A percentile compares a stretch with the other conserved stretches of the same genome.
Conservation (phyloP, 2,888 invertebrate species). For the Phaonia tiefii region DNA sequence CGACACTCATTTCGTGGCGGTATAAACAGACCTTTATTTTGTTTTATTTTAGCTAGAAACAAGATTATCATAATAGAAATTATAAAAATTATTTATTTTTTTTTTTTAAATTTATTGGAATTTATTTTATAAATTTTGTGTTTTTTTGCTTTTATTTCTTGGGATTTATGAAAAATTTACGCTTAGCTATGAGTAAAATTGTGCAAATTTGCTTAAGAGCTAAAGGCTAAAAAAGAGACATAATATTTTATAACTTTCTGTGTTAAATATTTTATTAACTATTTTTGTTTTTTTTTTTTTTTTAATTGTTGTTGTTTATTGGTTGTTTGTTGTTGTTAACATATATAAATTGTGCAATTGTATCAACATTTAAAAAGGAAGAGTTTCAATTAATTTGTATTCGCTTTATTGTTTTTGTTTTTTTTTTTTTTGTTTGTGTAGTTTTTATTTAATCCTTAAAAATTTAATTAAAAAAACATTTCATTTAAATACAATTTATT, state of each 20-base stretch:
- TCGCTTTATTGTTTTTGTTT: constrained; percentile 2
- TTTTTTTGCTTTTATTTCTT: constrained; percentile 23
- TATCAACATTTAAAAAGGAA: constrained; percentile 57
- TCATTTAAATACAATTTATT: constrained; percentile 27
- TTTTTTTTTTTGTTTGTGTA: neutral
- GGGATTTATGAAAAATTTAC: constrained; percentile 44
- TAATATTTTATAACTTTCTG: neutral
- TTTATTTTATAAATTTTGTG: constrained; percentile 5
- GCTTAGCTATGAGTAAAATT: constrained; percentile 63
- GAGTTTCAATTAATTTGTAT: constrained; percentile 27
- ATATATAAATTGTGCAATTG: constrained; percentile 62
- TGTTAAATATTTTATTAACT: neutral
- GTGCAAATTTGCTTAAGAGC: constrained; percentile 61
- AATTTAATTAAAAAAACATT: constrained; percentile 13
- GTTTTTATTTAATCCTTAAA: constrained; percentile 3
- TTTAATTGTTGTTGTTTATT: constrained; percentile 9
- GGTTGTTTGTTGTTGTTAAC: constrained; percentile 24
- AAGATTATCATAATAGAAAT: constrained; percentile 27
- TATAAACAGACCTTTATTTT: too few relatives aligned
- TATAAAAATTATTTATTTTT: constrained; percentile 29
- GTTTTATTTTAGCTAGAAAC: constrained; percentile 54
- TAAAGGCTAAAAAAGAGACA: constrained; percentile 58
- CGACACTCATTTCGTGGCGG: too few relatives aligned
- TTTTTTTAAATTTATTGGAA: constrained; percentile 32
- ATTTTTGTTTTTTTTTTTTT: constrained; percentile 3